Conservation (phyloP, 2,113 vertebrate species). For the Junco hyemalis region DNA sequence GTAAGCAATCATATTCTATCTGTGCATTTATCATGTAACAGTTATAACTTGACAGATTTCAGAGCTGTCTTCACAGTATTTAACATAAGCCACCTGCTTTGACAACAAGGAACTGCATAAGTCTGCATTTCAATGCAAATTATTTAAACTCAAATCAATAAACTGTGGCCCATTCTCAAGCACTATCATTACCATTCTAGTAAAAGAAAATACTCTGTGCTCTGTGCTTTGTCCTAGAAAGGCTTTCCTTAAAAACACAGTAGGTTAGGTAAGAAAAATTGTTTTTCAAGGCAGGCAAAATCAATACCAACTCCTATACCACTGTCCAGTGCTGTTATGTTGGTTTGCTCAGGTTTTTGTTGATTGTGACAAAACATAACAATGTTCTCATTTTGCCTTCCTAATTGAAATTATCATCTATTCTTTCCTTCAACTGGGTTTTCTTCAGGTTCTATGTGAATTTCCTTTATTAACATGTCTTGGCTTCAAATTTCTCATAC, state of each 20-base stretch:
- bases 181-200: neutral
- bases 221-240: neutral
- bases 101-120: neutral
- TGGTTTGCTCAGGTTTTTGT: neutral
- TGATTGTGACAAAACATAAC: neutral
- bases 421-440: neutral
- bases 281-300: neutral
- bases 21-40: neutral
- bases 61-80: neutral
- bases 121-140: neutral
- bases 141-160: neutral
- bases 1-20: slow-evolving; percentile 1
- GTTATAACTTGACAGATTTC: neutral
- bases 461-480: neutral
- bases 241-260: neutral
- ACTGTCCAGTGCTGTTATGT: neutral
- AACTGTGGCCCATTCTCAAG: neutral
- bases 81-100: neutral
- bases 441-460: neutral
- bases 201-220: neutral
- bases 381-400: neutral
- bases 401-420: neutral
- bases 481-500: neutral
- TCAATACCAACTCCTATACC: too few species aligned
- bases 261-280: neutral